Base-by-base conservation (phyloP, 2,888 invertebrate species). In the Syrista parreyssii region DNA sequence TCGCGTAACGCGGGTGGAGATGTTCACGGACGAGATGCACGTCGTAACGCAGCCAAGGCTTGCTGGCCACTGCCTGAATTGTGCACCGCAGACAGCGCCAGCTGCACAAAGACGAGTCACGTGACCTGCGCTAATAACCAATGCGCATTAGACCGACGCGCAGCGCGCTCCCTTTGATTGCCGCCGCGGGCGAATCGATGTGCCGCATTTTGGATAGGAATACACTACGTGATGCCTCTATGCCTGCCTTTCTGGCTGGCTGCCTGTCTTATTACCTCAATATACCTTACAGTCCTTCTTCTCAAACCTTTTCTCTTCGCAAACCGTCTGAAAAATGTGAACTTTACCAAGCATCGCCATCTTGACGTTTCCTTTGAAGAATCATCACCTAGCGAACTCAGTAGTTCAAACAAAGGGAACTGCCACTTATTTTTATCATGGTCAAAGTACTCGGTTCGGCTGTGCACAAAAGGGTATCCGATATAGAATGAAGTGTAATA, bases 41-140 rank as follows among this genome's bases (percentile, higher is more conserved):
- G 85, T 87, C 87, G 83, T 78, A 79, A 82, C 86, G 86, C 86
- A 85, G 84, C 87, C 86, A 86, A 88, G 83, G 88, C 88, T 88
- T 84, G 86, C 83, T 87, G 88, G 87, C 89, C 86, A 89, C 89
- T 89, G 80, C 55, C 69, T 69, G 55, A 34, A 32, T 68, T 75
- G 33, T 31, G 32, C 71, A 71, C 68, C 77, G 79, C 78, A 77
- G 79, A 76, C 80, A 77, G 72, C 76, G 71, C 74, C 76, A 9
- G 23, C 76, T 34, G 73, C 68, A 79, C 75, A 78, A 80, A 79
- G 78, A 30, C 40, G 55, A 71, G 76, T 79, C 80, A 81, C 79
- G 79, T 81, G 79, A 81, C 77, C 36, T 76, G 76, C 76, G 78
- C 78, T n/a, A 33, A 36, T 15, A 30, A 11, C 12, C 34, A 68